A percentile compares a stretch with the other conserved stretches of the same genome.
Conservation (phyloP, 2,113 vertebrate species). For the Cephalopholis sonnerati region DNA sequence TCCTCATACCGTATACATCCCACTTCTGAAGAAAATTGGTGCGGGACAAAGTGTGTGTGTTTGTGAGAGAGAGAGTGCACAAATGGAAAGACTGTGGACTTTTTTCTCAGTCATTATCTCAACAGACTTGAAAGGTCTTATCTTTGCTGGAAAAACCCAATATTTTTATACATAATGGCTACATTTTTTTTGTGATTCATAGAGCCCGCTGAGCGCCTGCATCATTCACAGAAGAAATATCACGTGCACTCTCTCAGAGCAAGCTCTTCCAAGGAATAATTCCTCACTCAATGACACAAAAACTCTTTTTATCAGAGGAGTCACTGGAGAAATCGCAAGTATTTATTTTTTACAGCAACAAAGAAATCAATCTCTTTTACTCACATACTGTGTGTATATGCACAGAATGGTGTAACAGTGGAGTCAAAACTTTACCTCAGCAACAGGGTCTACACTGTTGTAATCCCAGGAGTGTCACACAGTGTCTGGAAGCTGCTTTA, state of each 20-base stretch:
- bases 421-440: neutral
- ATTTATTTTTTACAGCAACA: neutral
- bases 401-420: neutral
- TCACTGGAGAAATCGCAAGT: neutral
- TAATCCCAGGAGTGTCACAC: neutral
- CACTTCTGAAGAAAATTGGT: neutral
- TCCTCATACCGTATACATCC: neutral
- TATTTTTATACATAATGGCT: constrained; percentile 4
- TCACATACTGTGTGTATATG: neutral
- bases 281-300: constrained; percentile 4
- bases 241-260: neutral
- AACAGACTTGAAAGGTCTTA: neutral
- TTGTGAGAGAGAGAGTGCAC: neutral
- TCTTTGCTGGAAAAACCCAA: constrained; percentile 15
- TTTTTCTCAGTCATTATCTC: constrained; percentile 3
- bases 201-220: neutral
- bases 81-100: neutral
- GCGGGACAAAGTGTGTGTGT: neutral
- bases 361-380: neutral
- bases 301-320: neutral
- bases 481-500: constrained; percentile 6
- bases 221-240: constrained; percentile 2
- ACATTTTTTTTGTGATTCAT: constrained; percentile 20
- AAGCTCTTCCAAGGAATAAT: neutral
- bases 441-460: neutral